A percentile compares a stretch with the other conserved stretches of the same genome.
These are phyloP conservation scores for Napeogenes inachia DNA, from an alignment of 2,888 invertebrate genomes.

Conservation along the genomic window DNA sequence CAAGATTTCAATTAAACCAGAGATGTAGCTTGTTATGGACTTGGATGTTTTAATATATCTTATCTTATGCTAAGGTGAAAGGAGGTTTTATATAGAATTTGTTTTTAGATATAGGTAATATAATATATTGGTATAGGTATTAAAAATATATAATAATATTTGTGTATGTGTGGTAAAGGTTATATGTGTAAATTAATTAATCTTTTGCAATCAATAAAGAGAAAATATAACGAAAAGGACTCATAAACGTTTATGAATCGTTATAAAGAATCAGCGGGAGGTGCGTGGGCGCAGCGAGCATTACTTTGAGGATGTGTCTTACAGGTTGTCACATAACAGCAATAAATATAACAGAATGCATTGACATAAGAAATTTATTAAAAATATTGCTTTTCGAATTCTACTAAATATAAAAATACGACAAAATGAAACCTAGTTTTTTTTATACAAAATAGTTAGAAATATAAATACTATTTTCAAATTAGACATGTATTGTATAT, in stretches of 20 bases:
- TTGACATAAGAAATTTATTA: no score
- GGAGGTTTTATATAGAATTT: background rate
- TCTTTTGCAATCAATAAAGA: background rate
- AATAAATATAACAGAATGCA: background rate
- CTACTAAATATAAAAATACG: no score
- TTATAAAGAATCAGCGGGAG: background rate
- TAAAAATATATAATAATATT: no score
- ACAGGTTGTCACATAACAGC: background rate
- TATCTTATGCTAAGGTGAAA: slow-evolving; percentile 1
- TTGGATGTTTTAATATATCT: slow-evolving; percentile 11
- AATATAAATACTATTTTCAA: no score
- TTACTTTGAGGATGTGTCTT: background rate
- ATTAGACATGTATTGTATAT: no score
- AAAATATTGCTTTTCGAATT: no score
- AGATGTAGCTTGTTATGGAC: slow-evolving; percentile 8
- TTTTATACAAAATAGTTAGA: no score
- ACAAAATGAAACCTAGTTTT: no score
- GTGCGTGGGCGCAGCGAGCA: background rate
- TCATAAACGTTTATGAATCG: background rate
- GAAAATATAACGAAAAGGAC: background rate
- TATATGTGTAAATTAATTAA: background rate
- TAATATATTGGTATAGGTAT: no score
- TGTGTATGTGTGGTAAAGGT: background rate
- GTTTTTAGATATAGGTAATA: background rate
- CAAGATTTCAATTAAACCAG: slow-evolving; percentile 21